Evolutionary conservation across 2,113 vertebrate species (phyloP).

Genomic region (Origma solitaria): DNA sequence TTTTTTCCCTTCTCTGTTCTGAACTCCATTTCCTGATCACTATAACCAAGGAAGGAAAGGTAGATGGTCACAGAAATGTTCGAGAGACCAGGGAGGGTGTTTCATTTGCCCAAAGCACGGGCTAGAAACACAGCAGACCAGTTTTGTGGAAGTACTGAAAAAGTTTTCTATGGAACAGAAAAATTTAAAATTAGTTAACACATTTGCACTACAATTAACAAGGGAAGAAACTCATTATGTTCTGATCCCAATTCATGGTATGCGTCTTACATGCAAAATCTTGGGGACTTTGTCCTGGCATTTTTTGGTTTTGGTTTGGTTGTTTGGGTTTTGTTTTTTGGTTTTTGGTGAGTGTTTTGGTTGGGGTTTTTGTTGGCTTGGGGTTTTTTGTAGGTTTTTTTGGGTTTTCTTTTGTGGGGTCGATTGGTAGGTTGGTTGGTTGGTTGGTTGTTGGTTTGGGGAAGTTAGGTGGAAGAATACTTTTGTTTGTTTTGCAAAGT

Average conservation of each 20-base stretch:
- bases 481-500: neutral
- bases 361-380: neutral
- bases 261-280: neutral
- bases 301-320: neutral
- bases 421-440: neutral
- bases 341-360: fast-evolving
- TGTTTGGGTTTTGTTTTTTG: neutral
- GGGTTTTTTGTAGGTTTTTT: neutral
- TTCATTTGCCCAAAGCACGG: neutral
- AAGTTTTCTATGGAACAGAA: neutral
- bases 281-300: fast-evolving
- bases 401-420: fast-evolving
- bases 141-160: neutral
- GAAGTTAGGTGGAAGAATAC: neutral
- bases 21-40: neutral
- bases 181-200: neutral
- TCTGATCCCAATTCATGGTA: neutral
- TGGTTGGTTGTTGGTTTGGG: too few species aligned
- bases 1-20: neutral
- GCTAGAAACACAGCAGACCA: neutral
- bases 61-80: neutral
- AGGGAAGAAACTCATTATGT: neutral
- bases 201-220: neutral
- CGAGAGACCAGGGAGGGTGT: neutral
- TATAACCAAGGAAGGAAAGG: neutral